Evolutionary conservation across 1,140 invertebrate species (phyloP).

Genomic region (Penaeus indicus): DNA sequence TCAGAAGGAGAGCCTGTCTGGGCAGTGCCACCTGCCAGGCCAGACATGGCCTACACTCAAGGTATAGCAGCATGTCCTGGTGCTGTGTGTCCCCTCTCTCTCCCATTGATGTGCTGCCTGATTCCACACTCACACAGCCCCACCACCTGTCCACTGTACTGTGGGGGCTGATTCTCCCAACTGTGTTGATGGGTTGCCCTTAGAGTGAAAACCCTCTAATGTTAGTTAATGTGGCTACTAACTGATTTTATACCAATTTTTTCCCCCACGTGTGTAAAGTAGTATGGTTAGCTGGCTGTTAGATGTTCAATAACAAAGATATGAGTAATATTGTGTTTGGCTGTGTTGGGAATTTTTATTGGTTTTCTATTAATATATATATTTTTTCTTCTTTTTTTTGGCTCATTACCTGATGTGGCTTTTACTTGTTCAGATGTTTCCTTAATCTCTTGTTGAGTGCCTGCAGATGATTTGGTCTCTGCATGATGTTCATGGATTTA

Average conservation of each 20-base stretch:
- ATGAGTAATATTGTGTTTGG: constrained; percentile 54
- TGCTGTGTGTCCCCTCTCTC: constrained; percentile 30
- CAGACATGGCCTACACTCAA: constrained; percentile 46
- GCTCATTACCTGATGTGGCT: constrained; percentile 37
- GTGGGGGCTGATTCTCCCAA: not conserved
- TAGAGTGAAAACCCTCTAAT: constrained; percentile 21
- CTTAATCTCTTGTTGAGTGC: constrained; percentile 43
- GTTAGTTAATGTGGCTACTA: constrained; percentile 53
- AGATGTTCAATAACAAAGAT: constrained; percentile 54
- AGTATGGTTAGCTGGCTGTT: constrained; percentile 54
- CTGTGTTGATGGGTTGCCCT: constrained; percentile 15
- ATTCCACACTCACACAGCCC: constrained; percentile 23
- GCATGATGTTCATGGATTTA: constrained; percentile 38
- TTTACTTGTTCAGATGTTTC: constrained; percentile 11
- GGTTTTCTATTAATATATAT: constrained; percentile 36
- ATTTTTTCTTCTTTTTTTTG: constrained; percentile 17
- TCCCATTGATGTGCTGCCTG: constrained; percentile 52
- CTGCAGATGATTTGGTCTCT: constrained; percentile 40
- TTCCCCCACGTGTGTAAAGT: constrained; percentile 39
- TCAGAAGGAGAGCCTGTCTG: constrained; percentile 50
- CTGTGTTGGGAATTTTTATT: constrained; percentile 63
- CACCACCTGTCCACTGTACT: not conserved
- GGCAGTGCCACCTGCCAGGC: constrained; percentile 52
- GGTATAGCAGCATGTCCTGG: constrained; percentile 55
- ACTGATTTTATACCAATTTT: constrained; percentile 32